These are phyloP conservation scores for Nyctibius grandis DNA, from an alignment of 2,797 vertebrate genomes.

Conservation along the genomic window DNA sequence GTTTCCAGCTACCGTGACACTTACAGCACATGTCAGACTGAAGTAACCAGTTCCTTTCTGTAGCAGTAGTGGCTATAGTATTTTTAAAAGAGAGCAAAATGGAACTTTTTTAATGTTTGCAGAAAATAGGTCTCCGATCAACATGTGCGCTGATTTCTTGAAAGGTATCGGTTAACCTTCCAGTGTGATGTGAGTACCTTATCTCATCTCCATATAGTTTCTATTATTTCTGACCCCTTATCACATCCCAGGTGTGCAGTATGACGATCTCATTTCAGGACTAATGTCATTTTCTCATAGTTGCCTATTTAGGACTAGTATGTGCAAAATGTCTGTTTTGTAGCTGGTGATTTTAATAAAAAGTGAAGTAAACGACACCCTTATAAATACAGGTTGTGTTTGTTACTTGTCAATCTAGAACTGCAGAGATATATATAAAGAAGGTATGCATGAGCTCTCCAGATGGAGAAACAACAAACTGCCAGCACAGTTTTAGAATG, in stretches of 20 bases:
- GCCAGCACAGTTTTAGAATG: neutral
- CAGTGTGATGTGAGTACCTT: neutral
- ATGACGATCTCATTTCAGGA: neutral
- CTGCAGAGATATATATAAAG: neutral
- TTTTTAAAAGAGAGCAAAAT: neutral
- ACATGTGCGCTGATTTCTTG: constrained; percentile 3
- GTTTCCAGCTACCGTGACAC: neutral
- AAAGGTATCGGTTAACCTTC: constrained; percentile 21
- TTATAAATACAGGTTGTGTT: neutral
- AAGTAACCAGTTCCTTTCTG: neutral
- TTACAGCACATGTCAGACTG: neutral
- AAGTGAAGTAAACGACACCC: neutral
- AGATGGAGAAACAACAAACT: neutral
- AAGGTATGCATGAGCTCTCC: neutral
- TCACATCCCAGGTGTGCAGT: neutral
- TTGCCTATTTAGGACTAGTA: neutral
- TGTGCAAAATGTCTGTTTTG: constrained; percentile 10
- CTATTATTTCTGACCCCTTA: neutral
- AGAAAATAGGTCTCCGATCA: constrained; percentile 6
- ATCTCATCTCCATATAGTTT: neutral
- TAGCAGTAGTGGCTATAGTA: neutral
- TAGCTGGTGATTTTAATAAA: constrained; percentile 59
- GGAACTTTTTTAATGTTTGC: neutral
- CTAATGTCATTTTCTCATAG: constrained; percentile 10
- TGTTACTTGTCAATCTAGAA: neutral